phyloP scores from a whole-genome alignment of 2,888 invertebrate genomes.

The Caenorhabditis becei region DNA sequence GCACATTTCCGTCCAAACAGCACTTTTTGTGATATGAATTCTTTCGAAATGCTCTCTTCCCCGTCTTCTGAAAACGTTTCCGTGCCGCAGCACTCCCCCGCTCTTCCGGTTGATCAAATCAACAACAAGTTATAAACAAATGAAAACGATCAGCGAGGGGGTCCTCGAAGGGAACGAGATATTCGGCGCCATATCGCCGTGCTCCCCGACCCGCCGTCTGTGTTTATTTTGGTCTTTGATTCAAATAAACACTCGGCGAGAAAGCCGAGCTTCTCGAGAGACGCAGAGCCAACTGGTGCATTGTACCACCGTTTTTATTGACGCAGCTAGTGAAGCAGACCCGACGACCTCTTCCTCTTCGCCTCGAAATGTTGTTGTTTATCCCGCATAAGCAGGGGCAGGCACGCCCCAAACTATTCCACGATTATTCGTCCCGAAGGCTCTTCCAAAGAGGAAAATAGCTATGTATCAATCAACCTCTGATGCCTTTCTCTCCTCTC shows the following conservation, averaged over 20 bases:
- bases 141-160: background rate
- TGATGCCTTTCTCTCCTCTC: conserved; percentile 6
- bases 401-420: conserved; percentile 2
- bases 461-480: background rate
- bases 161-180: background rate
- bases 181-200: conserved; percentile 15
- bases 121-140: conserved; percentile 1
- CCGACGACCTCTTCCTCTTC: conserved; percentile 21
- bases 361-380: conserved; percentile 37
- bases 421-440: background rate
- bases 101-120: background rate
- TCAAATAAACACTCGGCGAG: conserved; percentile 42
- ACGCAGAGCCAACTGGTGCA: conserved; percentile 14
- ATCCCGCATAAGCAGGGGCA: conserved; percentile 17
- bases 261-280: background rate
- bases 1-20: conserved; percentile 18
- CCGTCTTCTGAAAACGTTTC: background rate
- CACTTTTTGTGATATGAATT: conserved; percentile 23
- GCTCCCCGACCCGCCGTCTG: conserved; percentile 15
- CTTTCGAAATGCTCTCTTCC: conserved; percentile 5
- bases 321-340: conserved; percentile 33
- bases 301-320: conserved; percentile 37
- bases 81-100: conserved; percentile 3
- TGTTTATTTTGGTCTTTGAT: conserved; percentile 31
- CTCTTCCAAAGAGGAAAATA: background rate